phyloP scores from a whole-genome alignment of 2,113 vertebrate species.

The Silurus meridionalis region DNA sequence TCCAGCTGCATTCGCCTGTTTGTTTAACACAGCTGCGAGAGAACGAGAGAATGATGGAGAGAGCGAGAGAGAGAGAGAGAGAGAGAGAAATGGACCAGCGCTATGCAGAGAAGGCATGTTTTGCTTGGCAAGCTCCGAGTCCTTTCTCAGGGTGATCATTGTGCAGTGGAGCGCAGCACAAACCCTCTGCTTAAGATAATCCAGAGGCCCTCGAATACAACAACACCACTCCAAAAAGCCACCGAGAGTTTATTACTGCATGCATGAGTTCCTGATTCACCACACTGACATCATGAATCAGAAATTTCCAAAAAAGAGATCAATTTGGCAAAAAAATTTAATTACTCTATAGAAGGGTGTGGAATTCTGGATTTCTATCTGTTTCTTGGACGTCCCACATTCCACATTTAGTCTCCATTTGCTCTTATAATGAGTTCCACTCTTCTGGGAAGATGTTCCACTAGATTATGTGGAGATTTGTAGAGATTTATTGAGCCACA shows the following conservation, averaged over 20 bases:
- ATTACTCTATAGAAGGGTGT: too few species aligned
- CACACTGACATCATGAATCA: background rate
- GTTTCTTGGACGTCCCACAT: too few species aligned
- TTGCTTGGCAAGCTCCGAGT: conserved; percentile 62
- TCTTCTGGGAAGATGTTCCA: too few species aligned
- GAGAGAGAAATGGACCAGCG: conserved; percentile 58
- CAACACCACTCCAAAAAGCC: conserved; percentile 11
- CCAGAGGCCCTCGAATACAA: conserved; percentile 35
- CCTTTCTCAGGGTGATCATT: conserved; percentile 67
- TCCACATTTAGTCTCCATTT: too few species aligned
- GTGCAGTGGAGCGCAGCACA: conserved; percentile 58
- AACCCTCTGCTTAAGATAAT: conserved; percentile 56
- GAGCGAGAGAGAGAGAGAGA: conserved; percentile 22
- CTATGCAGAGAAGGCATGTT: conserved; percentile 68
- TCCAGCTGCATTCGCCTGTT: conserved; percentile 76
- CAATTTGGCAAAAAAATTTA: background rate
- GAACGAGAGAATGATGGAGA: conserved; percentile 24
- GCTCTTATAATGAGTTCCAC: too few species aligned
- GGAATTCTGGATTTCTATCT: too few species aligned
- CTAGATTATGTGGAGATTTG: too few species aligned
- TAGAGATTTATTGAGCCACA: too few species aligned
- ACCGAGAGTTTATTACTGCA: conserved; percentile 3
- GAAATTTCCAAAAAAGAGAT: background rate
- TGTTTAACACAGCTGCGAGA: conserved; percentile 76
- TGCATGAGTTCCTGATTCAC: background rate